Percentiles rank a stretch among this genome's conserved stretches.
phyloP scores from a whole-genome alignment of 1,140 invertebrate species.

The Drosophila jambulina region DNA sequence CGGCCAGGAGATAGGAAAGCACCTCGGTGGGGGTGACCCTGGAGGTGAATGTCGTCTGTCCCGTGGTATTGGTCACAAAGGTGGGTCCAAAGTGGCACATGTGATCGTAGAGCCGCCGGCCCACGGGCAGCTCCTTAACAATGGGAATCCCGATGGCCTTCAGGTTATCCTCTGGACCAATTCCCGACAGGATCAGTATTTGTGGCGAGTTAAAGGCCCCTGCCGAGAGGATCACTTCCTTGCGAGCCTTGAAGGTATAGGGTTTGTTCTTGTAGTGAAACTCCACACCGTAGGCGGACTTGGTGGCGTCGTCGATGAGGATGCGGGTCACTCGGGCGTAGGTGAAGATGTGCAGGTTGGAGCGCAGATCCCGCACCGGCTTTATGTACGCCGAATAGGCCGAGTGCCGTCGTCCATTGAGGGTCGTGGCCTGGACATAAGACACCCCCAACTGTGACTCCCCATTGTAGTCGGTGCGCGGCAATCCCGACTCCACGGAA shows the following conservation, averaged over 20 bases:
- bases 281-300: slow-evolving; percentile 88
- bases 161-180: slow-evolving; percentile 90
- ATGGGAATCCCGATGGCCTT: slow-evolving; percentile 88
- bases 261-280: slow-evolving; percentile 86
- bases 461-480: slow-evolving; percentile 89
- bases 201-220: slow-evolving; percentile 93
- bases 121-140: slow-evolving; percentile 89
- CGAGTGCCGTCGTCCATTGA: slow-evolving; percentile 86
- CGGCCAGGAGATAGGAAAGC: slow-evolving; percentile 85
- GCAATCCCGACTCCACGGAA: slow-evolving; percentile 87
- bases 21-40: slow-evolving; percentile 84
- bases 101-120: slow-evolving; percentile 91
- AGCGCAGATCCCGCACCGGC: slow-evolving; percentile 86
- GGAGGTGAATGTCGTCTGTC: slow-evolving; percentile 56
- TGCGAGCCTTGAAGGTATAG: slow-evolving; percentile 86
- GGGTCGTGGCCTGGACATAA: slow-evolving; percentile 89
- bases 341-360: slow-evolving; percentile 89
- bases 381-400: slow-evolving; percentile 87
- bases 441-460: slow-evolving; percentile 88
- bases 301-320: slow-evolving; percentile 87
- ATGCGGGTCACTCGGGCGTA: slow-evolving; percentile 88
- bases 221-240: slow-evolving; percentile 90
- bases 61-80: slow-evolving; percentile 86
- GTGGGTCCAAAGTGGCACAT: slow-evolving; percentile 88
- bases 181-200: slow-evolving; percentile 92